Base-by-base conservation (phyloP, 1,140 invertebrate genomes). In the Carposina sasakii region DNA sequence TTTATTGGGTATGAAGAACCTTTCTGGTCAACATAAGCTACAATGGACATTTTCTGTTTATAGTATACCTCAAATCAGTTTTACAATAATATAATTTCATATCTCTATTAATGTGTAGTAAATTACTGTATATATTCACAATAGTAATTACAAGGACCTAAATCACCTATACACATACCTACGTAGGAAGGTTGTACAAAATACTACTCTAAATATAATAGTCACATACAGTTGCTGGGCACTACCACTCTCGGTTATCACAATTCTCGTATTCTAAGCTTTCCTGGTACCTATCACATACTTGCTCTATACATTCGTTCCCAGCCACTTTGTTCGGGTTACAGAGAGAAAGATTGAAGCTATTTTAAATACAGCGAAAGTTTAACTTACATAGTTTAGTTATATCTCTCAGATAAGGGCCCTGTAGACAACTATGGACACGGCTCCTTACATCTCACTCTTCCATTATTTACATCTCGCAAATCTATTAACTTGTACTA, bases 1-100 rank as follows among this genome's bases (percentile, higher is more conserved):
- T 84, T 84, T 84, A 84, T 81, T 84, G 76, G 76, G 62, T 82
- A 84, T 69, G 78, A 84, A 78, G 81, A 84, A 84, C 81, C 78
- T 68, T 74, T 77, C 64, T 74, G 75, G 76, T 84, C 74, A 79
- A 82, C 74, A 84, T 82, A 81, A 84, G 81, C 78, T 84, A 84
- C 66, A 81, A 77, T 77, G 78, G 78, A 81, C 78, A 81, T 78
- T 77, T 61, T 68, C 74, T 77, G 77, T 81, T 79, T 69, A 84
- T 66, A 81, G 55, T 84, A 84, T 84, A 84, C 81, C 81, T 84
- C 81, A 77, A 84, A 63, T 71, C 77, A 76, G 72, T 81, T 79
- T 78, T 59, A 70, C 70, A 28, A 72, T 71, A 60, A 69, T 65
- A 73, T 70, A 68, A 64, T 75, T n/a, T 76, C 73, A 76, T 76